Conservation (phyloP, 2,888 invertebrate species). For the Andrena chrysosceles region DNA sequence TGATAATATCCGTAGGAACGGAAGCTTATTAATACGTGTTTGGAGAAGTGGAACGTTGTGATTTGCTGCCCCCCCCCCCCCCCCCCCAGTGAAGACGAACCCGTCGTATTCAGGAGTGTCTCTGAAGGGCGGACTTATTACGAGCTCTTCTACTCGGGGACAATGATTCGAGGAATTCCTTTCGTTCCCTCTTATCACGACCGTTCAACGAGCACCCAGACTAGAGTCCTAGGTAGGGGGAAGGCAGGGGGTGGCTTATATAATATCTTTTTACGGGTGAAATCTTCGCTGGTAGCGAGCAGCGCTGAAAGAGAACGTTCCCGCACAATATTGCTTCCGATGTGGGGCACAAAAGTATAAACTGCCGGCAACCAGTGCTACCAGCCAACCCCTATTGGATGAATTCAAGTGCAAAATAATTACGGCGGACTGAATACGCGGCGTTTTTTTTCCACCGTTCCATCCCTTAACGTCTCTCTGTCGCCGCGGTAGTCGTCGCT, state of each 20-base stretch:
- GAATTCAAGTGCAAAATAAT: constrained; percentile 56
- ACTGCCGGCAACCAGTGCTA: constrained; percentile 44
- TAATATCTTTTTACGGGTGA: constrained; percentile 35
- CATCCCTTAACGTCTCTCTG: background rate
- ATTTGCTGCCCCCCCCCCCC: background rate
- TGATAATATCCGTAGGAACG: background rate
- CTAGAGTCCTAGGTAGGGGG: background rate
- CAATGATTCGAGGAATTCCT: constrained; percentile 56
- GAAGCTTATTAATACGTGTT: constrained; percentile 35
- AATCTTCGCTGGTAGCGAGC: constrained; percentile 15
- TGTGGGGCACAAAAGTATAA: constrained; percentile 22
- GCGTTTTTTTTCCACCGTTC: background rate
- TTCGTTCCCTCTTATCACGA: constrained; percentile 48
- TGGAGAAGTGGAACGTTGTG: constrained; percentile 15
- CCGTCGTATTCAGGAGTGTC: constrained; percentile 32
- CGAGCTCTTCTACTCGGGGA: constrained; percentile 49
- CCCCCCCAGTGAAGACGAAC: background rate
- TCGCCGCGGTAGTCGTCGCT: background rate
- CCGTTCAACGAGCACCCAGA: constrained; percentile 9
- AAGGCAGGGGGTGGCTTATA: background rate
- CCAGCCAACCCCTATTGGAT: constrained; percentile 34
- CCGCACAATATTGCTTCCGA: constrained; percentile 37
- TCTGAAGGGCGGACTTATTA: constrained; percentile 55
- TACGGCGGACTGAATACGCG: constrained; percentile 38
- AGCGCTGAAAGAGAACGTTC: constrained; percentile 39